Base-by-base conservation (phyloP, 2,888 invertebrate genomes). In the Drosophila mettleri region DNA sequence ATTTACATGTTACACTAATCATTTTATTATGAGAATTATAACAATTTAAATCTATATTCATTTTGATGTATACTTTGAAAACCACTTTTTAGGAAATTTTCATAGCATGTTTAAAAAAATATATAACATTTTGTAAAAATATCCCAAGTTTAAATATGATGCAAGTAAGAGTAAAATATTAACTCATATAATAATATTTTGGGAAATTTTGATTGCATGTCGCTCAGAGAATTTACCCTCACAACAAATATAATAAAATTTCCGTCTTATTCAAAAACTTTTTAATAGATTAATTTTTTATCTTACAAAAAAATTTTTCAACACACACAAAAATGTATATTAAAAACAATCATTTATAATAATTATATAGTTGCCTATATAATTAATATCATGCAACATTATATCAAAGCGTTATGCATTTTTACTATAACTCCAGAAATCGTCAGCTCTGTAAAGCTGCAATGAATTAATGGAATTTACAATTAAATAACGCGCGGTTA, bases 401-500 rank as follows among this genome's bases (percentile, higher is more conserved):
- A 36, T 58, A 27, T 33, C 16, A 31, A 18, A 55, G 14, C 5
- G 34, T 29, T 16, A 54, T 16, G 22, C 33, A 38, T 18, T 52
- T 18, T 52, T 38, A 16, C 18, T 18, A 18, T 18, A 18, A 16
- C 24, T 52, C n/a, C 38, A 52, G 20, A 31, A 51, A 51, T 31
- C 29, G 29, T 49, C 29, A 58, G 58, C 18, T 33, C 31, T 24
- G 33, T 27, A 27, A 9, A 27, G 12, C 33, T 33, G 10, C 27
- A 27, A 12, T 24, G 53, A 54, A 16, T 14, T 16, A n/a, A 24
- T 52, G 33, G 20, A 33, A 33, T 48, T 49, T 49, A 29, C 29
- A 20, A 53, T 43, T 39, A 72, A 49, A 20, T 31, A 38, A 58
- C 39, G 52, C 61, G 67, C 33, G 53, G 49, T 60, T 84, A 69